Evolutionary conservation across 2,888 invertebrate species (phyloP), one percentile per base, ranked within the genome.

Genomic region (Apamea sordens): DNA sequence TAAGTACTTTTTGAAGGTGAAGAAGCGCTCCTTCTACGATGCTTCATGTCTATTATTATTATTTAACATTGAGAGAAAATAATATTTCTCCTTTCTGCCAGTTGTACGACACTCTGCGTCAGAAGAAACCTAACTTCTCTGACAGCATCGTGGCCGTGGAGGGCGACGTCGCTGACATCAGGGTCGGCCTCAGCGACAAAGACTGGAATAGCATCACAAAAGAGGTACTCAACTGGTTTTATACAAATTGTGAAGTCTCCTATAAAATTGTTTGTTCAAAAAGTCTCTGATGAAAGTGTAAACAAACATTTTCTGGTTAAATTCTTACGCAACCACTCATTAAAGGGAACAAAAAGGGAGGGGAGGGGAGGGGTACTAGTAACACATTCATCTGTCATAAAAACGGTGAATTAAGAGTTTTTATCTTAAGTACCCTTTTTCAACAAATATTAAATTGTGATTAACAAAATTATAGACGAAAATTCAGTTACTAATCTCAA

Each of bases 31-130:
- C 44, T 10, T 44, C 44, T 1, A 44, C 44, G 11, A 44, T 11
- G 11, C 44, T 10, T 44, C 44, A 44, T 32, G 32, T 32, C 32
- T 41, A 41, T 41, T 41, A 41, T 7, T 50, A 50, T 18, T 50
- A 21, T 7, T 18, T n/a, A 59, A 59, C 13, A n/a, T 13, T n/a
- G 59, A n/a, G 32, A 63, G 1, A 32, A 63, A 63, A 18, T 21
- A 18, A 32, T 21, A 32, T 32, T 36, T n/a, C 21, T 72, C 13
- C 59, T 36, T 6, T 24, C n/a, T 77, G 83, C 3, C 85, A 93
- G 96, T 92, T 89, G 3, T 93, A 86, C 53, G 89, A 92, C 2
- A 82, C 70, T 11, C 77, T 93, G 0, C 83, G 85, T 0, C 84
- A 89, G 44, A 82, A 76, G 10, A 73, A 90, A 32, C 92, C 93